Conservation (phyloP, 2,888 invertebrate species). For the Ceraclea dissimilis region DNA sequence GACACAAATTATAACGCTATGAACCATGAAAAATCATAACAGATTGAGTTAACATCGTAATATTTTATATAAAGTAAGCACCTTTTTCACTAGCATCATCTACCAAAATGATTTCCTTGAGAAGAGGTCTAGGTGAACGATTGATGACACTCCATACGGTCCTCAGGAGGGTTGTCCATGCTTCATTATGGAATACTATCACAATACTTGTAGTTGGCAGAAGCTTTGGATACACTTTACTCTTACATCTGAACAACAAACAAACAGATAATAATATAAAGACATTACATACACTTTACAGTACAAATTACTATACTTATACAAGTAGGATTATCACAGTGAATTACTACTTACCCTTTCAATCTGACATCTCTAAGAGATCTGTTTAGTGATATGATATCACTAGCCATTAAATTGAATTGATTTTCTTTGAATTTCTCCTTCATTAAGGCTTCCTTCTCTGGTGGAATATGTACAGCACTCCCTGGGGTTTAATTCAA, state of each 20-base stretch:
- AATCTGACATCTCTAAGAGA: constrained; percentile 90
- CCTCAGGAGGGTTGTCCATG: constrained; percentile 92
- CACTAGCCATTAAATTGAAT: constrained; percentile 96
- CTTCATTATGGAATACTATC: constrained; percentile 99
- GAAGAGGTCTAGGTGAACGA: constrained; percentile 77
- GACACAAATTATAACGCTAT: constrained; percentile 19
- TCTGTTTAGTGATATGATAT: constrained; percentile 94
- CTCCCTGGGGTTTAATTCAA: constrained; percentile 50
- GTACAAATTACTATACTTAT: neutral
- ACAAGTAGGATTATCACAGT: too few relatives aligned
- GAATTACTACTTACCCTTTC: constrained; percentile 73
- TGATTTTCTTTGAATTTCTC: constrained; percentile 98
- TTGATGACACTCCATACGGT: constrained; percentile 97
- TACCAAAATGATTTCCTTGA: constrained; percentile 93
- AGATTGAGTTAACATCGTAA: neutral
- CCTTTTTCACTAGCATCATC: constrained; percentile 96
- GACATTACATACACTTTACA: constrained; percentile 2
- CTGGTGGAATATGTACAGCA: constrained; percentile 82
- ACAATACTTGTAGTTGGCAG: constrained; percentile 94
- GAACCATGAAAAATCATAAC: neutral
- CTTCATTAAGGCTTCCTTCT: constrained; percentile 81
- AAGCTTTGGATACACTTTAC: constrained; percentile 66
- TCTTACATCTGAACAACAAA: constrained; percentile 59
- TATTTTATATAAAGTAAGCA: constrained; percentile 32
- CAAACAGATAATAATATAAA: neutral